Percentiles rank a stretch among this genome's conserved stretches.
Evolutionary conservation across 92 coral and sea anemone species (phyloP).

Genomic region (Phenganax marumi): DNA sequence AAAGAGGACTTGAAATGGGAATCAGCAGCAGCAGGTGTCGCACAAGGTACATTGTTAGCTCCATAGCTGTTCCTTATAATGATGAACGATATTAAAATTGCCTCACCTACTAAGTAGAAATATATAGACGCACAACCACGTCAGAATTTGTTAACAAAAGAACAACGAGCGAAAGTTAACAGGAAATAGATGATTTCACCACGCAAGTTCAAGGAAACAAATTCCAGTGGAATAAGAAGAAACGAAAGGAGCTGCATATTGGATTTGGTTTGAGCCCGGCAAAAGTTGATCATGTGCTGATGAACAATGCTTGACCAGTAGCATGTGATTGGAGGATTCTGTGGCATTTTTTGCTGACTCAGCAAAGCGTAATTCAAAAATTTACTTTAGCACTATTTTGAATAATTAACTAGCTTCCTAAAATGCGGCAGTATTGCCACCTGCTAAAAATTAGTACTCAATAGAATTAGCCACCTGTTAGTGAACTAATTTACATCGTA

Average conservation of each 20-base stretch:
- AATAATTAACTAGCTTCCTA: too few relatives aligned
- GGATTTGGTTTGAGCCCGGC: background rate
- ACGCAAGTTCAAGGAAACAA: background rate
- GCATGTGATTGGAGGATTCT: too few relatives aligned
- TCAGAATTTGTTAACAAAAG: background rate
- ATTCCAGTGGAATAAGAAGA: background rate
- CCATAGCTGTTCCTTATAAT: constrained; percentile 16
- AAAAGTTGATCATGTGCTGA: background rate
- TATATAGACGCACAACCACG: background rate
- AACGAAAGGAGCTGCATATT: background rate
- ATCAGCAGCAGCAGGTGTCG: background rate
- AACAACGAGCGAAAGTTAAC: background rate
- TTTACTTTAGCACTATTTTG: too few relatives aligned
- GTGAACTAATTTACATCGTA: too few relatives aligned
- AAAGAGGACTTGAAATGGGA: constrained; percentile 10
- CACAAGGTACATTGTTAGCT: background rate
- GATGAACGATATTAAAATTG: background rate
- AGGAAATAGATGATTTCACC: background rate
- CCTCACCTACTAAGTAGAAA: constrained; percentile 2
- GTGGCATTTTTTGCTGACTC: too few relatives aligned
- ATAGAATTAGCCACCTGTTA: too few relatives aligned
- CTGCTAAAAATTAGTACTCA: too few relatives aligned
- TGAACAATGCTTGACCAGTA: too few relatives aligned
- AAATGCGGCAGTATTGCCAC: too few relatives aligned
- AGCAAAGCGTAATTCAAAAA: too few relatives aligned